These are phyloP conservation scores for Micrasema minimum DNA, from an alignment of 1,140 invertebrate species.

Conservation along the genomic window DNA sequence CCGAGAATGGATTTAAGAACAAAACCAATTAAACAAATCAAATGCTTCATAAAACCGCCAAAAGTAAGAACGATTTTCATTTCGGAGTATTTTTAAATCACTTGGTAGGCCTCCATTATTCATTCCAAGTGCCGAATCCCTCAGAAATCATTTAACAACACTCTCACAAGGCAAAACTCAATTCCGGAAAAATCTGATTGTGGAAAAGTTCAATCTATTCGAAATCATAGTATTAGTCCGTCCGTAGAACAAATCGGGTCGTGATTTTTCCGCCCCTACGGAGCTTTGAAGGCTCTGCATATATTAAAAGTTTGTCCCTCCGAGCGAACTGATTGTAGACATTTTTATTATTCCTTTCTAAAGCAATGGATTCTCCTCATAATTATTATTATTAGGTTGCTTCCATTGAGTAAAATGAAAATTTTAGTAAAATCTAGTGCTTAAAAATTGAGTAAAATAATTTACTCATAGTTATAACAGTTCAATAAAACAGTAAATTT, in stretches of 20 bases:
- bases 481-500: too few species aligned
- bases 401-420: too few species aligned
- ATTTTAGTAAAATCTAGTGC: too few species aligned
- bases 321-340: constrained; percentile 35
- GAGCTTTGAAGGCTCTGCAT: constrained; percentile 47
- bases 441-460: too few species aligned
- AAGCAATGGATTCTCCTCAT: too few species aligned
- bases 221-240: constrained; percentile 36
- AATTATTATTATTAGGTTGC: too few species aligned
- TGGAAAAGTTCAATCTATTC: constrained; percentile 31
- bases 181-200: constrained; percentile 30
- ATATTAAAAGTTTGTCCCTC: constrained; percentile 53
- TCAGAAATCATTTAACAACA: constrained; percentile 23
- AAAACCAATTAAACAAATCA: too few species aligned
- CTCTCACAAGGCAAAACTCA: constrained; percentile 3
- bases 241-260: constrained; percentile 35
- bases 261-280: constrained; percentile 43
- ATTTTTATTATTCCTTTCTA: constrained; percentile 46
- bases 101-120: background rate
- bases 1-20: too few species aligned
- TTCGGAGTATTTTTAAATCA: constrained; percentile 3
- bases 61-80: background rate
- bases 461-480: too few species aligned
- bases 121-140: background rate
- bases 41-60: too few species aligned